Evolutionary conservation across 2,888 invertebrate genomes (phyloP).

Genomic region (Cosmopolites sordidus): DNA sequence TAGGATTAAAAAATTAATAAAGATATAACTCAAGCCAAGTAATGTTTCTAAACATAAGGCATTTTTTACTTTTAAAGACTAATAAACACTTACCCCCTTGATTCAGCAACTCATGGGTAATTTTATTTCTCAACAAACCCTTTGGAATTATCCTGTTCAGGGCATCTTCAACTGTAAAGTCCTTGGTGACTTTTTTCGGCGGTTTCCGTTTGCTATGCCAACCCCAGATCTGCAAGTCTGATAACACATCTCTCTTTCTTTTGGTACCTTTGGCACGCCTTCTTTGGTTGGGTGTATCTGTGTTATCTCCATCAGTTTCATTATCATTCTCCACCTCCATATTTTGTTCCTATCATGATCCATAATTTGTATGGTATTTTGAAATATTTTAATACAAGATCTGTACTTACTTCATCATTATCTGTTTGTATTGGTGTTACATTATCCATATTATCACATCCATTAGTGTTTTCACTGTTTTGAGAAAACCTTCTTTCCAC

Average conservation of each 20-base stretch:
- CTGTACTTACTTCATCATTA: conserved; percentile 44
- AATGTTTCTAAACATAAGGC: too few relatives aligned
- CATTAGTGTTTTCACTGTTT: conserved; percentile 42
- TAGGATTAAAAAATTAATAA: too few relatives aligned
- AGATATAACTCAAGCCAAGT: too few relatives aligned
- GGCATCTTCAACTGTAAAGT: conserved; percentile 65
- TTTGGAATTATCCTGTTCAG: conserved; percentile 59
- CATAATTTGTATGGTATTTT: conserved; percentile 2
- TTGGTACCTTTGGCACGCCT: conserved; percentile 45
- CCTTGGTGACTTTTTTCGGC: conserved; percentile 53
- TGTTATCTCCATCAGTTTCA: conserved; percentile 46
- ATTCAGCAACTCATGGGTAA: conserved; percentile 47
- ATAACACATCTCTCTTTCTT: conserved; percentile 68
- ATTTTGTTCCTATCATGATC: conserved; percentile 34
- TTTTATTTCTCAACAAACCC: conserved; percentile 37
- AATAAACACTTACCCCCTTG: conserved; percentile 22
- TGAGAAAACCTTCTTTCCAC: conserved; percentile 42
- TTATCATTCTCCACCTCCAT: conserved; percentile 40
- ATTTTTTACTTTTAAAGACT: neutral
- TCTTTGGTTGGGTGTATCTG: conserved; percentile 37
- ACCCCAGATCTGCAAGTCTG: conserved; percentile 71
- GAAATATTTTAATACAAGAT: neutral
- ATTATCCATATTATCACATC: conserved; percentile 40
- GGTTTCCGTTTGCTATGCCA: conserved; percentile 65
- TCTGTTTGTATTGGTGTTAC: conserved; percentile 43